Conservation (phyloP, 2,888 invertebrate species). For the Coenonympha arcania region DNA sequence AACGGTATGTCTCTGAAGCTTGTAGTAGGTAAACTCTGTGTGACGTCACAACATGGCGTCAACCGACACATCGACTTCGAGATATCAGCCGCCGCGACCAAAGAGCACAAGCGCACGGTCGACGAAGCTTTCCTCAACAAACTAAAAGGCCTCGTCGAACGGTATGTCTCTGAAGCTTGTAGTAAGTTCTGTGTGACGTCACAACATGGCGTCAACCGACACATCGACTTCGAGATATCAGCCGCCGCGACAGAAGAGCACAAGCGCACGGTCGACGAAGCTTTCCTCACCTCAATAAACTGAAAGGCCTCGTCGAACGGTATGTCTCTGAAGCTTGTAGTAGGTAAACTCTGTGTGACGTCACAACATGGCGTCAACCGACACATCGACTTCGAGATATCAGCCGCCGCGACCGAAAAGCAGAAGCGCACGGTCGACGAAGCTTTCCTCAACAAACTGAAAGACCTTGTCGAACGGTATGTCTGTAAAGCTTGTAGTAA, state of each 20-base stretch:
- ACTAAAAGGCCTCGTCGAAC: conserved; percentile 75
- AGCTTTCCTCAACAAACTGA: conserved; percentile 72
- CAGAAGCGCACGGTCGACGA: conserved; percentile 71
- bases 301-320: conserved; percentile 75
- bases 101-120: conserved; percentile 68
- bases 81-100: conserved; percentile 51
- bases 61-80: too few species aligned
- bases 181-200: not conserved
- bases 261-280: conserved; percentile 70
- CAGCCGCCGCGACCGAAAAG: conserved; percentile 54
- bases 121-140: conserved; percentile 72
- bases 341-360: not conserved
- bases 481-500: not conserved
- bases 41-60: not conserved
- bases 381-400: conserved; percentile 27
- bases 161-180: not conserved
- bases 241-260: conserved; percentile 55
- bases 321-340: not conserved
- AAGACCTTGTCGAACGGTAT: conserved; percentile 71
- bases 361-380: not conserved
- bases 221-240: conserved; percentile 33
- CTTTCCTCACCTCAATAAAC: conserved; percentile 71
- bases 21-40: too few species aligned
- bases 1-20: conserved; percentile 36
- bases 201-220: not conserved